A percentile compares a stretch with the other conserved stretches of the same genome.
Evolutionary conservation across 2,888 invertebrate species (phyloP).

Genomic region (Eilema sororculum): DNA sequence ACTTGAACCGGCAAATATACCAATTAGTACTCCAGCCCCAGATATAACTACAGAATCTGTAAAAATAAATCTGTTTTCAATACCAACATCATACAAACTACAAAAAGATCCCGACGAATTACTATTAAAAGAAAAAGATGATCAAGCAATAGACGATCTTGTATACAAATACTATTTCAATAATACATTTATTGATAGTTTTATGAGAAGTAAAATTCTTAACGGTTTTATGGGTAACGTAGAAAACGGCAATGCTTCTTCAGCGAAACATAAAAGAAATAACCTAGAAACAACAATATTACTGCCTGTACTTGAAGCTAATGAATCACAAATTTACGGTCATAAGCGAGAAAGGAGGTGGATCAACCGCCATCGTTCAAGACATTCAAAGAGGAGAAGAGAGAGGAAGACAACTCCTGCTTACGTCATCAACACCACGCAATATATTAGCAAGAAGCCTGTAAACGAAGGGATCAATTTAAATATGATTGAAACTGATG

Average conservation of each 20-base stretch:
- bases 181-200: conserved; percentile 77
- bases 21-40: conserved; percentile 41
- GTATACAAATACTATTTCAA: conserved; percentile 83
- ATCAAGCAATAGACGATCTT: conserved; percentile 75
- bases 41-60: conserved; percentile 63
- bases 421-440: conserved; percentile 29
- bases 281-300: conserved; percentile 65
- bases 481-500: conserved; percentile 3
- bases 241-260: conserved; percentile 49
- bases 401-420: conserved; percentile 39
- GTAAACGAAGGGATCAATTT: not conserved
- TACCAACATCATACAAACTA: conserved; percentile 62
- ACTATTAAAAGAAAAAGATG: conserved; percentile 78
- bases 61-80: conserved; percentile 77
- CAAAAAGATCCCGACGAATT: conserved; percentile 69
- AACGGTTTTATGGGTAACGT: conserved; percentile 55
- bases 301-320: conserved; percentile 60
- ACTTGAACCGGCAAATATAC: conserved; percentile 22
- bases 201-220: conserved; percentile 74
- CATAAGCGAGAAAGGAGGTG: conserved; percentile 68
- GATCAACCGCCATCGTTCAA: conserved; percentile 67
- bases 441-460: conserved; percentile 16
- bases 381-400: conserved; percentile 49
- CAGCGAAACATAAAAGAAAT: conserved; percentile 67
- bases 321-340: conserved; percentile 27